Base-by-base conservation (phyloP, 2,113 vertebrate species). In the Microtus oregoni region DNA sequence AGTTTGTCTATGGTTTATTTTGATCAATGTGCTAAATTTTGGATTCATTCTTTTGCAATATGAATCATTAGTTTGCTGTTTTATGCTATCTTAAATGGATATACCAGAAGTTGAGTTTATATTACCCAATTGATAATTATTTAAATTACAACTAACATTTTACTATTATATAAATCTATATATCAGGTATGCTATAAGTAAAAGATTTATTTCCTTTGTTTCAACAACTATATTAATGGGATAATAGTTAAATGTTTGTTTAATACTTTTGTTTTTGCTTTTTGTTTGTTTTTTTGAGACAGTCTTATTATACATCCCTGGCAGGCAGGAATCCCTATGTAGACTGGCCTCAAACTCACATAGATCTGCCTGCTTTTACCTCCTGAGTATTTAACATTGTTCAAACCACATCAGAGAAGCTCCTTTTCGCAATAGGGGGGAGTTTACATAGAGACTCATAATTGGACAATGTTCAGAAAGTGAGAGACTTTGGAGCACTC, bases 11-110 rank as follows among this genome's bases (percentile, higher is more conserved):
- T 86, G 9, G 52, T 32, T 82, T 86, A 55, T 88, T 89, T 93
- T 92, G 81, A 76, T 87, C 14, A 72, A 30, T 63, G n/a, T 47
- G 55, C 52, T 94, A 68, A 67, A 47, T 32, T 94, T 87, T 87
- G 67, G 15, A 78, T 61, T 17, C 26, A 77, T 50, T 13, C 3
- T 15, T 58, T 26, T 92, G 11, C n/a, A 65, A 19, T 35, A 1
- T 87, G 55, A 93, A 38, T n/a, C 4, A 24, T 15, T 63, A 47
- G 55, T 88, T 83, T 68, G 1, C 90, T 55, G 47, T 94, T 44
- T 32, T 76, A 35, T 85, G 47, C 3, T 41, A 13, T 0, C 17
- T 65, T 65, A 2, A 32, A 7, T 30, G 8, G 52, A 13, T 70
- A 77, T 1, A 13, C 5, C 26, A 67, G 10, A 65, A 65, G 26